Conservation (phyloP, 2,888 invertebrate species). For the Camponotus fellah region DNA sequence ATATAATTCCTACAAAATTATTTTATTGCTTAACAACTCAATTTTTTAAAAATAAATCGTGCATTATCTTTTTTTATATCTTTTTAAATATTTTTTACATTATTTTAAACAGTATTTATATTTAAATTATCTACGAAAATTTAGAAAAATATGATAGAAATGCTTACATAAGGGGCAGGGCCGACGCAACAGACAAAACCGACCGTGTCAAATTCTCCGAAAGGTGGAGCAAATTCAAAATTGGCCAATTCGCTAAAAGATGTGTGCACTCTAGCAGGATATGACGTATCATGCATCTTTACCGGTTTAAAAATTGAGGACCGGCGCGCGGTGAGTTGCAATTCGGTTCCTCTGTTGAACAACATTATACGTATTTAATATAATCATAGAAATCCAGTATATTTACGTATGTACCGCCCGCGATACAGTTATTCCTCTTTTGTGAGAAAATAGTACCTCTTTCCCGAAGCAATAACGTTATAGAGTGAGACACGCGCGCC, state of each 20-base stretch:
- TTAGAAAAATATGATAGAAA: neutral
- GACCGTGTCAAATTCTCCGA: slow-evolving; percentile 92
- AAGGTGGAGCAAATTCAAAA: slow-evolving; percentile 85
- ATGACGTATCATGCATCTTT: slow-evolving; percentile 67
- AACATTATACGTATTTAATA: slow-evolving; percentile 1
- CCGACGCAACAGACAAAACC: slow-evolving; percentile 89
- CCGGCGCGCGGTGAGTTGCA: slow-evolving; percentile 88
- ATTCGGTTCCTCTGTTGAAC: slow-evolving; percentile 81
- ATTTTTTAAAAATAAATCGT: neutral
- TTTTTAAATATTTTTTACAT: neutral
- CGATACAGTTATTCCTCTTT: slow-evolving; percentile 35
- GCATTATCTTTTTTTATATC: neutral
- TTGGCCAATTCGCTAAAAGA: slow-evolving; percentile 86
- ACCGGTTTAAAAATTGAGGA: slow-evolving; percentile 86
- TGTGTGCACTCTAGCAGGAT: slow-evolving; percentile 84
- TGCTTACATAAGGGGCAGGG: slow-evolving; percentile 85
- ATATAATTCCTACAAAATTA: neutral
- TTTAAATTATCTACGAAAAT: neutral
- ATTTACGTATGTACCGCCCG: slow-evolving; percentile 8
- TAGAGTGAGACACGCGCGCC: slow-evolving; percentile 88
- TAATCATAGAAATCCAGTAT: slow-evolving; percentile 23
- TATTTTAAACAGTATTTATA: neutral
- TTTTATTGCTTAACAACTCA: neutral
- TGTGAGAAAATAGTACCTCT: slow-evolving; percentile 81
- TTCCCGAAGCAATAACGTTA: slow-evolving; percentile 87